phyloP scores from a whole-genome alignment of 2,888 invertebrate genomes.

The Cecidostiba fungosa region DNA sequence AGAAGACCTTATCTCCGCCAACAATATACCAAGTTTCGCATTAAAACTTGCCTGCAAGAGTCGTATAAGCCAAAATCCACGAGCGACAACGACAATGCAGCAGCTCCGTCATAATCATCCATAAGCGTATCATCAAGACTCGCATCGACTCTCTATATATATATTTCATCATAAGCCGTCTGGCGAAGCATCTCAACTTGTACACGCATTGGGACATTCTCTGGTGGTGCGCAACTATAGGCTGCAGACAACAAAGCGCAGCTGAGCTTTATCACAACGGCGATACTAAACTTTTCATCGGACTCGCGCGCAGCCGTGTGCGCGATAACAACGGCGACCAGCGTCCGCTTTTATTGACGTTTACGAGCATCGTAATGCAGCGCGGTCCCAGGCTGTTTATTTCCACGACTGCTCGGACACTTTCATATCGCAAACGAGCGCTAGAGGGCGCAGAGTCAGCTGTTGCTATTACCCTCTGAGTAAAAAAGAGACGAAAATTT shows the following conservation, averaged over 20 bases:
- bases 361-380: constrained; percentile 55
- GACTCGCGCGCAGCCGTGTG: constrained; percentile 29
- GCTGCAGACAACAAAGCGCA: not conserved
- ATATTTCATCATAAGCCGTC: not conserved
- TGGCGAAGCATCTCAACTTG: not conserved
- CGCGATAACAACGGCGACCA: constrained; percentile 27
- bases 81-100: not conserved
- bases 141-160: not conserved
- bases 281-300: constrained; percentile 49
- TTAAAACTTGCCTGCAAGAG: constrained; percentile 29
- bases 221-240: not conserved
- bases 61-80: constrained; percentile 25
- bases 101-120: not conserved
- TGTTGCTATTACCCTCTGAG: not conserved
- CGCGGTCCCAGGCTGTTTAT: constrained; percentile 28
- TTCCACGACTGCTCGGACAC: constrained; percentile 25
- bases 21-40: constrained; percentile 14
- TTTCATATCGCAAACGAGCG: constrained; percentile 32
- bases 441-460: constrained; percentile 1
- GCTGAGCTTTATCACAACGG: not conserved
- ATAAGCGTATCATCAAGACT: not conserved
- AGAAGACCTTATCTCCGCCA: not conserved
- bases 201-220: not conserved
- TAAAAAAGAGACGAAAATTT: not conserved
- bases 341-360: constrained; percentile 51